Conservation (phyloP, 1,140 invertebrate genomes). For the Zaprionus davidi region DNA sequence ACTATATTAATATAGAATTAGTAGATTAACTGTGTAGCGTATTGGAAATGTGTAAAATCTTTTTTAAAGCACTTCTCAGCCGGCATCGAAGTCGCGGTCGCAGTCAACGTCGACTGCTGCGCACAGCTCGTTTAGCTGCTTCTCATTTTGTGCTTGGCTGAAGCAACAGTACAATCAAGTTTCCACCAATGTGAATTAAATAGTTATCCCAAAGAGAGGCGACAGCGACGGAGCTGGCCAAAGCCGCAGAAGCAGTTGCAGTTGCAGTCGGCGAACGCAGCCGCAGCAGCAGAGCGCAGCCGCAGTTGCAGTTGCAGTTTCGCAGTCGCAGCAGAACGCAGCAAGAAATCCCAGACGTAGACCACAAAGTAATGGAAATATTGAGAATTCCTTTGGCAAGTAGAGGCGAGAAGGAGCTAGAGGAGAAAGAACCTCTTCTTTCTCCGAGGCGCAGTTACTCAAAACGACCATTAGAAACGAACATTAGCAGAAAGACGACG, state of each 20-base stretch:
- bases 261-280: slow-evolving; percentile 32
- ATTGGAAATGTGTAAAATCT: slow-evolving; percentile 51
- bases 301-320: slow-evolving; percentile 32
- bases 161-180: slow-evolving; percentile 76
- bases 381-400: slow-evolving; percentile 73
- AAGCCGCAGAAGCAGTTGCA: slow-evolving; percentile 26
- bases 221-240: slow-evolving; percentile 49
- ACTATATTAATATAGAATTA: not conserved
- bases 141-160: slow-evolving; percentile 67
- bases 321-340: slow-evolving; percentile 51
- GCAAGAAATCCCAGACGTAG: slow-evolving; percentile 73
- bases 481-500: slow-evolving; percentile 67
- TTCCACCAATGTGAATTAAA: slow-evolving; percentile 81
- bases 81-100: not conserved
- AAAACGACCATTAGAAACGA: slow-evolving; percentile 79
- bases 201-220: slow-evolving; percentile 79
- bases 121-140: slow-evolving; percentile 50
- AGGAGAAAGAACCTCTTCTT: slow-evolving; percentile 10
- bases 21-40: slow-evolving; percentile 34
- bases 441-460: slow-evolving; percentile 78
- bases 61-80: slow-evolving; percentile 22
- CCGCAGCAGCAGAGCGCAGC: slow-evolving; percentile 45
- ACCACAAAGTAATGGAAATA: slow-evolving; percentile 81
- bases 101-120: slow-evolving; percentile 21
- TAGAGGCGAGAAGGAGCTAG: slow-evolving; percentile 11